These are phyloP conservation scores for Chloromyia formosa DNA, from an alignment of 2,888 invertebrate genomes.

Conservation along the genomic window DNA sequence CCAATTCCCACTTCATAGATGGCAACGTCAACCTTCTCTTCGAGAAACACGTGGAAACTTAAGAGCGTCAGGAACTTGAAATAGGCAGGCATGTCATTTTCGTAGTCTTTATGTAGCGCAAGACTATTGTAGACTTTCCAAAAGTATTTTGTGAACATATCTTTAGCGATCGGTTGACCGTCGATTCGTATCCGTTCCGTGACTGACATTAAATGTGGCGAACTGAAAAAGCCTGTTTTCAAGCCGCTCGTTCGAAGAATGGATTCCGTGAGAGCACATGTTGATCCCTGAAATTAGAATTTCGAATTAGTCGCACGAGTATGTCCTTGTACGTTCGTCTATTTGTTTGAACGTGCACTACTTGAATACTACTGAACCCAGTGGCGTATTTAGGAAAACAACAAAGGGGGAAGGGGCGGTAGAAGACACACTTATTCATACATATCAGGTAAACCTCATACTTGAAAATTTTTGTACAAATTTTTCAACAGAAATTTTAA, in stretches of 20 bases:
- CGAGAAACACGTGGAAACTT: constrained; percentile 87
- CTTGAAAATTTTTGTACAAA: too few relatives aligned
- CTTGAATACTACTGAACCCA: too few relatives aligned
- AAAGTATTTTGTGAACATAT: constrained; percentile 81
- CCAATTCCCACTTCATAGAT: constrained; percentile 98
- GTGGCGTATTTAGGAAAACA: too few relatives aligned
- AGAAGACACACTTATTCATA: too few relatives aligned
- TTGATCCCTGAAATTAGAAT: constrained; percentile 76
- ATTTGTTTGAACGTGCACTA: too few relatives aligned
- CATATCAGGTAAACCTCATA: too few relatives aligned
- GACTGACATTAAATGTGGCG: constrained; percentile 93
- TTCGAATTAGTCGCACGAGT: too few relatives aligned
- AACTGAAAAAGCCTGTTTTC: constrained; percentile 93
- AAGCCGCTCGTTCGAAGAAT: constrained; percentile 85
- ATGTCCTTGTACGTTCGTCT: too few relatives aligned
- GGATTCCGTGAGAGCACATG: constrained; percentile 91
- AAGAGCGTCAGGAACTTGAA: constrained; percentile 94
- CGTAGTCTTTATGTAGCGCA: constrained; percentile 65
- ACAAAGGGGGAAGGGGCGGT: too few relatives aligned
- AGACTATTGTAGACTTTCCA: constrained; percentile 80
- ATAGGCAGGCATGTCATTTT: constrained; percentile 87
- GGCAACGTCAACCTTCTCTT: constrained; percentile 88
- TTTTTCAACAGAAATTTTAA: too few relatives aligned
- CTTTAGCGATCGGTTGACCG: constrained; percentile 79
- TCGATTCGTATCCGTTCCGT: constrained; percentile 91